These are phyloP conservation scores for Melanerpes formicivorus DNA, from an alignment of 2,113 vertebrate genomes.

Conservation along the genomic window DNA sequence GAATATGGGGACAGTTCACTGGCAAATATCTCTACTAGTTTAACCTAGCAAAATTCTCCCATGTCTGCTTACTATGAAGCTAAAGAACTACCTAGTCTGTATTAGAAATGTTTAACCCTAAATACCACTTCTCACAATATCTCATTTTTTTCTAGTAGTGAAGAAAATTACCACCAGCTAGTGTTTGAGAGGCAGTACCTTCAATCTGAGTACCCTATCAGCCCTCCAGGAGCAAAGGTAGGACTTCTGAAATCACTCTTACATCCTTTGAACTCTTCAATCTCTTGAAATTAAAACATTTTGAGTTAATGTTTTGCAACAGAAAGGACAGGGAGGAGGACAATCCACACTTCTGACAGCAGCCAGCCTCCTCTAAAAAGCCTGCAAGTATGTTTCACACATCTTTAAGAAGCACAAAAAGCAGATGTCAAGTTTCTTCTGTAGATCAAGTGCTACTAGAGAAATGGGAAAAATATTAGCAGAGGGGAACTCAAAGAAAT, in stretches of 20 bases:
- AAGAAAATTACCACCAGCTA: background rate
- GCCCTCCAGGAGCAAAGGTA: background rate
- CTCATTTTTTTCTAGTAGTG: background rate
- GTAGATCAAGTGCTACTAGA: background rate
- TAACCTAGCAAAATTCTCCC: background rate
- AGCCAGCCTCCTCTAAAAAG: background rate
- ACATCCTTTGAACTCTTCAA: background rate
- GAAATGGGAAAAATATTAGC: background rate
- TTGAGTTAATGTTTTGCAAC: background rate
- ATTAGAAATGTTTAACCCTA: background rate
- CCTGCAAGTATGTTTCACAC: background rate
- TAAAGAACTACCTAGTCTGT: background rate
- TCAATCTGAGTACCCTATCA: background rate
- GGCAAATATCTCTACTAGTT: background rate
- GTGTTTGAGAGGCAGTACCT: background rate
- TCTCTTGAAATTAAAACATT: background rate
- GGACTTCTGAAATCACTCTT: background rate
- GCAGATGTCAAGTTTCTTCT: background rate
- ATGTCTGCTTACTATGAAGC: background rate
- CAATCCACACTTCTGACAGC: background rate
- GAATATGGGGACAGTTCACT: background rate
- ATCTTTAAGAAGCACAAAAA: background rate
- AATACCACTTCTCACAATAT: background rate
- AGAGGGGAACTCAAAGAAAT: background rate
- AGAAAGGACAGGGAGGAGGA: background rate